Percentiles rank a stretch among this genome's conserved stretches.
phyloP scores from a whole-genome alignment of 2,113 vertebrate genomes.

The Lynx canadensis region DNA sequence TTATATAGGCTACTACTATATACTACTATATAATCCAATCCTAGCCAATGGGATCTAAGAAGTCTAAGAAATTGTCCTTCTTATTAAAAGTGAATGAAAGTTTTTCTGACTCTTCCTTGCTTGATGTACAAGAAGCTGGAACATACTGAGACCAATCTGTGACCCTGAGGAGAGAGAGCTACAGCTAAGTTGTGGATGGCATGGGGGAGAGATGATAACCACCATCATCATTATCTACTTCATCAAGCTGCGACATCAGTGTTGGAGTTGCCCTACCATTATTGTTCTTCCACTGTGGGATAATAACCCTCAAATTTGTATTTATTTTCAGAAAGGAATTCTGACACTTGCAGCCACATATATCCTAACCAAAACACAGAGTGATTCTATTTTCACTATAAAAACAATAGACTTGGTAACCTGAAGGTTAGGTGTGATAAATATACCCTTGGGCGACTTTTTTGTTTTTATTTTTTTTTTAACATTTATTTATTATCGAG shows the following conservation, averaged over 20 bases:
- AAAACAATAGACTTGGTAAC: neutral
- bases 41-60: neutral
- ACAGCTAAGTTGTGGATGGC: neutral
- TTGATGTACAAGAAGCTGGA: neutral
- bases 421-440: neutral
- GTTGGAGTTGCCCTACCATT: neutral
- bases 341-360: neutral
- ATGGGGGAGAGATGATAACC: neutral
- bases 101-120: neutral
- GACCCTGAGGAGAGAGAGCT: neutral
- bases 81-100: constrained; percentile 22
- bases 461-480: too few species aligned
- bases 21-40: neutral
- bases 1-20: too few species aligned
- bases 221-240: neutral
- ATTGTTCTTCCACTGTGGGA: neutral
- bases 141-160: neutral
- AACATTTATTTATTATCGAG: too few species aligned
- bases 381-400: neutral
- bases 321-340: neutral
- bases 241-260: neutral
- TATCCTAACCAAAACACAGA: neutral
- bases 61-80: neutral
- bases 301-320: neutral
- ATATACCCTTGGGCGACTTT: neutral